Evolutionary conservation across 2,797 vertebrate species (phyloP), one percentile per base, ranked within the genome.

Genomic region (Acanthopagrus latus): DNA sequence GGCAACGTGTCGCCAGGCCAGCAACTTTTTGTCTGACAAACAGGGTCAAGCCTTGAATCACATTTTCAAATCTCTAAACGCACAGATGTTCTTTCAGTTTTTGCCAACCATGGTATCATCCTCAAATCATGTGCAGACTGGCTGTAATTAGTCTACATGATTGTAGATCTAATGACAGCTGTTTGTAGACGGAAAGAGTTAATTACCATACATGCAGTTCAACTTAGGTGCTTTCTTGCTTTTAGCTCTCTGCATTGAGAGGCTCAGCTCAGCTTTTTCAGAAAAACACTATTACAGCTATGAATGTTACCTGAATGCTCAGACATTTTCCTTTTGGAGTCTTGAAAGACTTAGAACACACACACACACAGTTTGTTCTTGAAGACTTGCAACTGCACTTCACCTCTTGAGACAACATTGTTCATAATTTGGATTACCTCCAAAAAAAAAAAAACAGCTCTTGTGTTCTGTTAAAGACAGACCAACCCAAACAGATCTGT

Each of bases 51-150:
- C 55, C 5, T 25, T 44, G 18, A 18, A 9, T 38, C 23, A 20
- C 33, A n/a, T 29, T 12, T 25, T 18, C 20, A 12, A 56, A 50
- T 46, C 20, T 23, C 43, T 18, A 4, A 17, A 17, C 3, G 7
- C 0, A 47, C 57, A 55, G n/a, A 56, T 60, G 25, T 23, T 57
- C 3, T 51, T 59, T 27, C 21, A 8, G 5, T 59, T 4, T 70
- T 17, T 27, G 56, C 10, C 2, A n/a, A 50, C 33, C 17, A 38
- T 33, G 4, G 33, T 52, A 9, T 64, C 21, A 17, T 64, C 48
- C n/a, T 63, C 14, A 25, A 33, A 76, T 52, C 51, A n/a, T 14
- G 21, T 23, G 44, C 44, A 77, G 43, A 38, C 25, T 4, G 65
- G n/a, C 50, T 62, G 21, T 11, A 20, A 41, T n/a, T 18, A n/a